Conservation (phyloP, 2,113 vertebrate species). For the Pomatorhinus ruficollis region DNA sequence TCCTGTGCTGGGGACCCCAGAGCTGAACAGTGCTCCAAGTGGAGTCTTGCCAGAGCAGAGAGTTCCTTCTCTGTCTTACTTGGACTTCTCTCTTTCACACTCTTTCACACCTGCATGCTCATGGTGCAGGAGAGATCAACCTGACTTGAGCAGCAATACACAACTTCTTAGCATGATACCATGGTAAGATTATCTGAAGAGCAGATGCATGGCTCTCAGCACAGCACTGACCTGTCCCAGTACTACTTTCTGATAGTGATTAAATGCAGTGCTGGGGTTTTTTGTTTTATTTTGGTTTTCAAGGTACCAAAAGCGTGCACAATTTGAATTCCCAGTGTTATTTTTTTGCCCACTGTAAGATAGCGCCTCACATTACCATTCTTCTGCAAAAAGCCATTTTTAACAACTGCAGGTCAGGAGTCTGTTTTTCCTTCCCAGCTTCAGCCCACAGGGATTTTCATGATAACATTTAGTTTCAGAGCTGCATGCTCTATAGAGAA, state of each 20-base stretch:
- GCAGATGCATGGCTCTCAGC: neutral
- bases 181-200: neutral
- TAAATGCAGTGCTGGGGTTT: neutral
- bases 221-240: neutral
- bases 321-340: neutral
- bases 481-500: neutral
- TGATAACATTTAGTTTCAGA: slow-evolving; percentile 54
- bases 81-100: neutral
- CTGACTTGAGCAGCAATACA: neutral
- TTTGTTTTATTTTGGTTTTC: neutral
- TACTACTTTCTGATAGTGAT: neutral
- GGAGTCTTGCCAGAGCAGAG: neutral
- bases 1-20: neutral
- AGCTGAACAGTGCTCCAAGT: neutral
- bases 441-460: slow-evolving; percentile 47
- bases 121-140: fast-evolving
- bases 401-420: slow-evolving; percentile 53
- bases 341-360: neutral
- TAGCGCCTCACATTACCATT: neutral
- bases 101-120: fast-evolving
- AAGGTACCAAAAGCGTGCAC: neutral
- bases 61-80: neutral
- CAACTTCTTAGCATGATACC: neutral
- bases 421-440: slow-evolving; percentile 36
- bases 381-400: slow-evolving; percentile 52